Evolutionary conservation across 2,888 invertebrate genomes (phyloP).

Genomic region (Ophonus ardosiacus): DNA sequence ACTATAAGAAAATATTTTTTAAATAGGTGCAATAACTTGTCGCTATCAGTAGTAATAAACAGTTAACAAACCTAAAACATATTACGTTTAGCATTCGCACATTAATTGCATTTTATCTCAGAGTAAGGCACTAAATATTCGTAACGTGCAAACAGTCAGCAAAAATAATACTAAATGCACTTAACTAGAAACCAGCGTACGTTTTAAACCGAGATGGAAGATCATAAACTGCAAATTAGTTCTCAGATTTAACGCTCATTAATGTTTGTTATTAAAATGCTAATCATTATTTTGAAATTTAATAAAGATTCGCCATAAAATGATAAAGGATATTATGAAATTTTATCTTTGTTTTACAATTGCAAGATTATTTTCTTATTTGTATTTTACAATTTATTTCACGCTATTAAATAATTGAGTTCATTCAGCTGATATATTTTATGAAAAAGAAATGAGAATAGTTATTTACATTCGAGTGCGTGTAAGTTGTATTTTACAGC

Average conservation of each 20-base stretch:
- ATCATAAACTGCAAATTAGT: background rate
- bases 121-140: conserved; percentile 1
- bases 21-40: conserved; percentile 41
- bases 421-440: too few species aligned
- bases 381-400: too few species aligned
- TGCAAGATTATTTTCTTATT: too few species aligned
- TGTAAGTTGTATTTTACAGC: too few species aligned
- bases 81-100: conserved; percentile 26
- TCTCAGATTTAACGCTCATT: background rate
- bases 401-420: too few species aligned
- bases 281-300: background rate
- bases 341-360: too few species aligned
- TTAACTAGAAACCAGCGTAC: background rate
- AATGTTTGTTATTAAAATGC: background rate
- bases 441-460: too few species aligned
- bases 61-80: conserved; percentile 13
- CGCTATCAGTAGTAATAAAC: conserved; percentile 31
- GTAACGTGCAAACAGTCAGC: conserved; percentile 21
- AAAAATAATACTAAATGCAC: conserved; percentile 7
- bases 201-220: background rate
- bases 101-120: conserved; percentile 35
- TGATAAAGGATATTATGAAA: background rate
- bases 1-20: conserved; percentile 38
- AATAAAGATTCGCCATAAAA: background rate
- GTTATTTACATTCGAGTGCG: too few species aligned